Conservation (phyloP, 2,113 vertebrate genomes). For the Pampusana beccarii region DNA sequence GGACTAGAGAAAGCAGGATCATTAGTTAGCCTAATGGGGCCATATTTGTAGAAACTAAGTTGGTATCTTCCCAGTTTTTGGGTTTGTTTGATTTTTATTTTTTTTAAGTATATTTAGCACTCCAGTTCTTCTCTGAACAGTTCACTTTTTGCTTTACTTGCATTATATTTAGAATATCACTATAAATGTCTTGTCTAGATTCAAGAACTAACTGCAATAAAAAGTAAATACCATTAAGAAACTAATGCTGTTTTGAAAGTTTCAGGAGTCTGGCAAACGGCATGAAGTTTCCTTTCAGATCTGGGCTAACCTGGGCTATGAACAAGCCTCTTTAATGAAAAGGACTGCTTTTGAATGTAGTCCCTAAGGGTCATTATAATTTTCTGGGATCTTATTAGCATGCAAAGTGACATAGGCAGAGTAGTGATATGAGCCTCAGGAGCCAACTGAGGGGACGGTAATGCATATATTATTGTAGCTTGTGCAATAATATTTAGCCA, state of each 20-base stretch:
- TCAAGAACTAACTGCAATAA: neutral
- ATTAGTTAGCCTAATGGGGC: neutral
- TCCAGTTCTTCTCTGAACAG: neutral
- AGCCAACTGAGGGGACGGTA: neutral
- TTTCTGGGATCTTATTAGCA: slow-evolving; percentile 30
- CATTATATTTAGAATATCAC: neutral
- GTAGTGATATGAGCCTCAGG: neutral
- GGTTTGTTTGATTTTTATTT: neutral
- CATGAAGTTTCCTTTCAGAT: neutral
- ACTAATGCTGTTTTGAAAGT: neutral
- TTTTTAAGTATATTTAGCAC: neutral
- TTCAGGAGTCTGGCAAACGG: neutral
- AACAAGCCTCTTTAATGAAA: neutral
- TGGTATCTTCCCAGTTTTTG: accelerated
- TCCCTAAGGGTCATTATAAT: neutral
- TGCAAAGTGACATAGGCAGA: neutral
- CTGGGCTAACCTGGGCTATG: neutral
- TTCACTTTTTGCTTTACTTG: neutral
- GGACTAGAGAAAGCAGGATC: neutral
- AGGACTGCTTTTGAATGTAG: neutral
- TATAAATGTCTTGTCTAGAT: neutral
- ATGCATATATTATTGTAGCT: neutral
- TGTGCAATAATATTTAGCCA: neutral
- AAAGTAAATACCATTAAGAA: neutral
- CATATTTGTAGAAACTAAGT: neutral